phyloP scores from a whole-genome alignment of 2,888 invertebrate genomes.

The Melangyna quadrimaculata region DNA sequence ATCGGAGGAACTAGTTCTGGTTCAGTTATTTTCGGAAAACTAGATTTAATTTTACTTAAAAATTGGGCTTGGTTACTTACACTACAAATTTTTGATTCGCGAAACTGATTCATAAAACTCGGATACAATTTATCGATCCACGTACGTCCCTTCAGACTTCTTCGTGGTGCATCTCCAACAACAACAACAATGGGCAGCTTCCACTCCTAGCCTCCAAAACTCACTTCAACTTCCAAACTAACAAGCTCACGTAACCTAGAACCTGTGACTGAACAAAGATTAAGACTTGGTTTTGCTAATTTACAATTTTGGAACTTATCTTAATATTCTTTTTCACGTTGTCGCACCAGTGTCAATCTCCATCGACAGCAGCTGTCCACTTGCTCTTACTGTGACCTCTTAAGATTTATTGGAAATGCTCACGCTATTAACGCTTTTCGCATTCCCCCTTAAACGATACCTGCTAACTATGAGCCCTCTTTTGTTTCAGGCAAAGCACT shows the following conservation, averaged over 20 bases:
- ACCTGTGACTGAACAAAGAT: conserved; percentile 43
- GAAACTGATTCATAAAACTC: conserved; percentile 20
- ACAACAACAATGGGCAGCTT: conserved; percentile 26
- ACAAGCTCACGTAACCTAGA: conserved; percentile 8
- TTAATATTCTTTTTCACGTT: conserved; percentile 5
- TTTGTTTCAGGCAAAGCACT: no score
- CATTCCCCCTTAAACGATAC: no score
- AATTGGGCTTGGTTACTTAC: conserved; percentile 36
- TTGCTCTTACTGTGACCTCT: no score
- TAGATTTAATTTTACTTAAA: conserved; percentile 13
- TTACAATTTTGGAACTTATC: conserved; percentile 5
- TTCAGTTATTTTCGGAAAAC: conserved; percentile 15
- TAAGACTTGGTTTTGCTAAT: neutral
- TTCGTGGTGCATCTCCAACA: neutral
- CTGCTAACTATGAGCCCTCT: no score
- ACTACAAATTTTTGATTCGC: conserved; percentile 6
- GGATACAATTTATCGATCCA: conserved; percentile 34
- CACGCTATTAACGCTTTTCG: no score
- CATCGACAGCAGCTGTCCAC: no score
- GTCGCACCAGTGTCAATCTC: neutral
- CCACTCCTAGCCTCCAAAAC: conserved; percentile 9
- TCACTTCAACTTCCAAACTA: conserved; percentile 7
- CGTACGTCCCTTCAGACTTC: conserved; percentile 26
- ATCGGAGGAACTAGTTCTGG: conserved; percentile 26
- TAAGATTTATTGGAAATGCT: no score